Conservation (phyloP, 2,113 vertebrate species). For the Erpornis zantholeuca region DNA sequence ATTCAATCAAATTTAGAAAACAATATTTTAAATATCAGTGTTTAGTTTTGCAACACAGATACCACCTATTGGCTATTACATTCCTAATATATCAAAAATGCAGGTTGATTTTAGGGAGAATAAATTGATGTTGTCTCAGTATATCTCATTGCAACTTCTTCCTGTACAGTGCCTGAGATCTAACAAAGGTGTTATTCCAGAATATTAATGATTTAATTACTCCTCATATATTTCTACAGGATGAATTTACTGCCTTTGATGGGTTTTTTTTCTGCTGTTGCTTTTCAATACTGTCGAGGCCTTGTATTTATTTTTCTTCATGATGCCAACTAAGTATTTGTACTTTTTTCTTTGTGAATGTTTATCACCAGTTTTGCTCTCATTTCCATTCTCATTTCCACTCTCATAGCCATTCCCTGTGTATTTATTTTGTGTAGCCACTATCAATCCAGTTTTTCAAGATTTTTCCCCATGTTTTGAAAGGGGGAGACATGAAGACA, state of each 20-base stretch:
- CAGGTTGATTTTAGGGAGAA: neutral
- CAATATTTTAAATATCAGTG: neutral
- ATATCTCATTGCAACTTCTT: neutral
- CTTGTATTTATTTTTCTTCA: neutral
- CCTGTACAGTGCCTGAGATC: neutral
- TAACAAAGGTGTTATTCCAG: neutral
- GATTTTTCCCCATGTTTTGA: neutral
- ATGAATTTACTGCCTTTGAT: neutral
- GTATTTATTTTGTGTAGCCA: neutral
- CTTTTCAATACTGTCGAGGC: neutral
- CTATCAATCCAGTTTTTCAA: neutral
- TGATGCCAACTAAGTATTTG: neutral
- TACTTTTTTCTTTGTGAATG: neutral
- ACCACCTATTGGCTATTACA: neutral
- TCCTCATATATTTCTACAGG: neutral
- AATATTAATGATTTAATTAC: neutral
- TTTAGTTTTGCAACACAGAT: neutral
- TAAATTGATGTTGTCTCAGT: neutral
- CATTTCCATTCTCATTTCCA: neutral
- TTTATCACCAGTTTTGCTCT: neutral
- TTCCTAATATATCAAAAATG: neutral
- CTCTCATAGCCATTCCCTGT: neutral
- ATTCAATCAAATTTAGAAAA: neutral
- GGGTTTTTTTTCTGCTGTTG: neutral
- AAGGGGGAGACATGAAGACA: neutral